A percentile compares a stretch with the other conserved stretches of the same genome.
Evolutionary conservation across 2,797 vertebrate species (phyloP).

Genomic region (Tenualosa ilisha): DNA sequence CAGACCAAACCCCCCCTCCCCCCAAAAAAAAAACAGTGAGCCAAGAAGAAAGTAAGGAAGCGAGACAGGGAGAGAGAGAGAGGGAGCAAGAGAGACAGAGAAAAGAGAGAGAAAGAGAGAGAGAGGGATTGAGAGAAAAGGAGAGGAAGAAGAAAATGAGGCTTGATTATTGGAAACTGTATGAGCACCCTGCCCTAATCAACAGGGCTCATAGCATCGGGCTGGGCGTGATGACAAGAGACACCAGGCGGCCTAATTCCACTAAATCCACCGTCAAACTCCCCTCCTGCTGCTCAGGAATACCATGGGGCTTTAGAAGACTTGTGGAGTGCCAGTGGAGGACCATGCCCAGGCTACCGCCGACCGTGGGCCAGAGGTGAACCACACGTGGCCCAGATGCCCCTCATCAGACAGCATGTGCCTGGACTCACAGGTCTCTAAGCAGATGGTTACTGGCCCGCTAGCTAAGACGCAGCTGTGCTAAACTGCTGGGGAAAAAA

Average conservation of each 20-base stretch:
- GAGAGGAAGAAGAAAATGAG: neutral
- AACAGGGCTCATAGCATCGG: neutral
- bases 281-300: neutral
- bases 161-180: neutral
- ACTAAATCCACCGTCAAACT: neutral
- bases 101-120: no score
- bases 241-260: neutral
- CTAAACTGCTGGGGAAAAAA: neutral
- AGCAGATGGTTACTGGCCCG: neutral
- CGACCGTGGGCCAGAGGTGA: neutral
- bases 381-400: neutral
- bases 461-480: neutral
- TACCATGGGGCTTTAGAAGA: neutral
- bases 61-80: neutral
- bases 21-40: neutral
- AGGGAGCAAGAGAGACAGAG: neutral
- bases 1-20: no score
- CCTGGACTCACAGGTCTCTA: neutral
- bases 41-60: neutral
- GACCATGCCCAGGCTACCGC: neutral
- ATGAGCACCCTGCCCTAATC: neutral
- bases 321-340: neutral
- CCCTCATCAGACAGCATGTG: neutral
- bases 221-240: neutral
- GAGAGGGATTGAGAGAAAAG: neutral